Percentiles rank a stretch among this genome's conserved stretches.
phyloP scores from a whole-genome alignment of 2,113 vertebrate genomes.

The Felis chaus region DNA sequence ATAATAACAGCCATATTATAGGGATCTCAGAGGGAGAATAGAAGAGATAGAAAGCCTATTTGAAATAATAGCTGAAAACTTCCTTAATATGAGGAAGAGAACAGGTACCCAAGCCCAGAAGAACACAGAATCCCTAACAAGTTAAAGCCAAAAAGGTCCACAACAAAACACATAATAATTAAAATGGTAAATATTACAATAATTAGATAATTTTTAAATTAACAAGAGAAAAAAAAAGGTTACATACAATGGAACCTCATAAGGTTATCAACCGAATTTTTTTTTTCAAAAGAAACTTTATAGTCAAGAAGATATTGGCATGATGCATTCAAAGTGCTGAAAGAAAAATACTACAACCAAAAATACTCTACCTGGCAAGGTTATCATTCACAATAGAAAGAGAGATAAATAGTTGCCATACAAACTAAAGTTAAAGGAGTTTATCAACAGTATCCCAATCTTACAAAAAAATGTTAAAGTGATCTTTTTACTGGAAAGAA shows the following conservation, averaged over 20 bases:
- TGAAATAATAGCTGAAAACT: background rate
- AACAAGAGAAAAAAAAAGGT: background rate
- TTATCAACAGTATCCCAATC: background rate
- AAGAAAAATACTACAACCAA: background rate
- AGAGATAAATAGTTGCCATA: no score
- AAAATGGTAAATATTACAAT: background rate
- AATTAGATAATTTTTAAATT: background rate
- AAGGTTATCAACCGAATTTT: background rate
- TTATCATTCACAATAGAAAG: no score
- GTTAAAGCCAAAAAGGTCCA: background rate
- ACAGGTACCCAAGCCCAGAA: background rate
- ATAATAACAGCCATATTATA: background rate
- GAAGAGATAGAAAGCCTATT: background rate
- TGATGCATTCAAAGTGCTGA: background rate
- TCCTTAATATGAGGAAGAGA: background rate
- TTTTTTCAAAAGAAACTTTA: background rate
- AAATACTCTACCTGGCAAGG: no score
- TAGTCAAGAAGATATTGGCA: background rate
- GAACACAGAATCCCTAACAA: background rate
- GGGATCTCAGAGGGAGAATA: background rate
- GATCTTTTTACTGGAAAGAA: background rate
- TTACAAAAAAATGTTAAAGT: background rate
- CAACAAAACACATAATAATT: background rate
- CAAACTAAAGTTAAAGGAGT: no score
- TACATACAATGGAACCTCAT: background rate